phyloP scores from a whole-genome alignment of 2,113 vertebrate genomes.

The Otolemur garnettii region DNA sequence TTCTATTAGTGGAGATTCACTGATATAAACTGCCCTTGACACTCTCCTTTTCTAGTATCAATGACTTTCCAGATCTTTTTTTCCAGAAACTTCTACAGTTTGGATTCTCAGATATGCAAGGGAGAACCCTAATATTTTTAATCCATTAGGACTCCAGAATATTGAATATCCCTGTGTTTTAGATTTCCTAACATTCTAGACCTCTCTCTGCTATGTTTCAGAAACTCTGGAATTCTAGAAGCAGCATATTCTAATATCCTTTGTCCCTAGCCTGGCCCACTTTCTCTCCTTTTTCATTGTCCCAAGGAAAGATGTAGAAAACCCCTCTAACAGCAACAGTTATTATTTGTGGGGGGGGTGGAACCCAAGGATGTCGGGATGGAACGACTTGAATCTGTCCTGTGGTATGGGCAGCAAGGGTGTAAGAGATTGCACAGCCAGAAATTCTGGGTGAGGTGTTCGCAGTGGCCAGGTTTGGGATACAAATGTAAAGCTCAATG shows the following conservation, averaged over 20 bases:
- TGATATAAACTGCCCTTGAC: neutral
- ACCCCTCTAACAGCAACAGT: neutral
- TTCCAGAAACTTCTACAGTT: neutral
- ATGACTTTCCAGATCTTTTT: neutral
- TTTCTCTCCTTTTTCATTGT: neutral
- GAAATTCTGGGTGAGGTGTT: neutral
- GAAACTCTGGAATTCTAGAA: neutral
- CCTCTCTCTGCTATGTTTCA: neutral
- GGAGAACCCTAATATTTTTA: neutral
- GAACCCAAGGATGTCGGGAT: neutral
- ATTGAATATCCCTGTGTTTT: neutral
- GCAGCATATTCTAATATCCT: neutral
- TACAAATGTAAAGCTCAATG: neutral
- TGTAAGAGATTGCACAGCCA: neutral
- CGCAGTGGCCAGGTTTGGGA: neutral
- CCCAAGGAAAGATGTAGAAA: constrained; percentile 31
- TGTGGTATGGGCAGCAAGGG: neutral
- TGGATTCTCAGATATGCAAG: neutral
- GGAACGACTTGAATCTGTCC: neutral
- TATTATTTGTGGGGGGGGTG: neutral
- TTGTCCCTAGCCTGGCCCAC: neutral
- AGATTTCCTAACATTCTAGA: neutral
- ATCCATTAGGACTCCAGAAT: constrained; percentile 17
- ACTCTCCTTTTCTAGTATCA: neutral
- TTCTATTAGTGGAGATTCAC: neutral